A percentile compares a stretch with the other conserved stretches of the same genome.
Evolutionary conservation across 2,797 vertebrate genomes (phyloP).

Genomic region (Acestrorhynchus altus): DNA sequence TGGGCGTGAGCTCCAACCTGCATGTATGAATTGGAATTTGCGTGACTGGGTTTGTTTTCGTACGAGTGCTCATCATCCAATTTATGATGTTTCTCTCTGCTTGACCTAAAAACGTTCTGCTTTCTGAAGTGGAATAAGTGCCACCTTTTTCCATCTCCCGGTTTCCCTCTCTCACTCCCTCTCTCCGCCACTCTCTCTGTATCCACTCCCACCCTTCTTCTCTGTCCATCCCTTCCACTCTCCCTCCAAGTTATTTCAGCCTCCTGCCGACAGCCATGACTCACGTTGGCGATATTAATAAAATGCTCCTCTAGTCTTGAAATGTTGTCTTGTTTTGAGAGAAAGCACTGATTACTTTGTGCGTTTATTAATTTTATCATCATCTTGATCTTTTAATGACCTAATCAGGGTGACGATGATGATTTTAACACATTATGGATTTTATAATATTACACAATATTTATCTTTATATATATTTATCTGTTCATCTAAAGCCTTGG

Average conservation of each 20-base stretch:
- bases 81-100: background rate
- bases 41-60: constrained; percentile 20
- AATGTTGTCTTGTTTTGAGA: constrained; percentile 10
- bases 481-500: too few relatives aligned
- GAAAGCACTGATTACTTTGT: background rate
- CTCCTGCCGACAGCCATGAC: constrained; percentile 44
- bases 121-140: constrained; percentile 30
- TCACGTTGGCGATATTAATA: constrained; percentile 41
- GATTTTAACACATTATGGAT: too few relatives aligned
- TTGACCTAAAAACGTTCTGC: constrained; percentile 13
- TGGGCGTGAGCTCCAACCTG: constrained; percentile 33
- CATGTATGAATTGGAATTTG: background rate
- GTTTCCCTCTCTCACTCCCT: background rate
- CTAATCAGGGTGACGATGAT: too few relatives aligned
- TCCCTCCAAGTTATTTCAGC: constrained; percentile 33
- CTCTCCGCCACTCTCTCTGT: too few relatives aligned
- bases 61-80: background rate
- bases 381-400: background rate
- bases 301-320: constrained; percentile 38
- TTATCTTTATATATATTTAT: too few relatives aligned
- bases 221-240: constrained; percentile 7
- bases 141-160: background rate
- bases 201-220: background rate
- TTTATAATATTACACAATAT: too few relatives aligned
- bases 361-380: background rate